Base-by-base conservation (phyloP, 2,888 invertebrate genomes). In the Scelioninae gen. 1 region DNA sequence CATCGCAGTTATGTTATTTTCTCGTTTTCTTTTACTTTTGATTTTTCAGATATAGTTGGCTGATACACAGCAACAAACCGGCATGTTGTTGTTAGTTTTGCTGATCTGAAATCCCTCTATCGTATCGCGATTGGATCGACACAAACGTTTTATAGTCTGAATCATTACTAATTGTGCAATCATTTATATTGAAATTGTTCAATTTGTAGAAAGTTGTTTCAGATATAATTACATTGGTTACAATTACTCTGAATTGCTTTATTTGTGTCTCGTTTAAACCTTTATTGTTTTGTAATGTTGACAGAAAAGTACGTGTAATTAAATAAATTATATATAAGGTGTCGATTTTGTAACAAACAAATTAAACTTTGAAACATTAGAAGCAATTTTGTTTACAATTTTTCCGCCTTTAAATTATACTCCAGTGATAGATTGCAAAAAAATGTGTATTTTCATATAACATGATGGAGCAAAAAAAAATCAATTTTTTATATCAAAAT, bases 181-280 rank as follows among this genome's bases (percentile, higher is more conserved):
- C 65, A 45, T 65, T 79, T 71, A 43, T 58, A 79, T 72, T 71
- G 71, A 79, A 79, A 79, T 78, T 69, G 78, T 78, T 78, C 71
- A 78, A 65, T 78, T 78, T 56, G 78, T 78, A 78, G 78, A 78
- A 78, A 78, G 78, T 78, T 71, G 71, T 65, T 78, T 78, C 56
- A 56, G 58, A 69, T 58, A 58, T 56, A 71, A 78, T 78, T 62
- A 58, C 69, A 69, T 40, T 45, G 34, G 55, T 69, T 55, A 69
- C 69, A 69, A 69, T 77, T 77, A 63, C 47, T 29, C 31, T 11
- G 11, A 23, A 76, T 68, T 49, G 56, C 47, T 71, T 78, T 58
- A 71, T 62, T 55, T 71, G 49, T 68, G 55, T 5, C 13, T 32
- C 31, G 32, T 38, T 51, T 51, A 10, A 62, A 45, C 23, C n/a